Conservation (phyloP, 2,797 vertebrate species). For the Scolopax bukidnonensis region DNA sequence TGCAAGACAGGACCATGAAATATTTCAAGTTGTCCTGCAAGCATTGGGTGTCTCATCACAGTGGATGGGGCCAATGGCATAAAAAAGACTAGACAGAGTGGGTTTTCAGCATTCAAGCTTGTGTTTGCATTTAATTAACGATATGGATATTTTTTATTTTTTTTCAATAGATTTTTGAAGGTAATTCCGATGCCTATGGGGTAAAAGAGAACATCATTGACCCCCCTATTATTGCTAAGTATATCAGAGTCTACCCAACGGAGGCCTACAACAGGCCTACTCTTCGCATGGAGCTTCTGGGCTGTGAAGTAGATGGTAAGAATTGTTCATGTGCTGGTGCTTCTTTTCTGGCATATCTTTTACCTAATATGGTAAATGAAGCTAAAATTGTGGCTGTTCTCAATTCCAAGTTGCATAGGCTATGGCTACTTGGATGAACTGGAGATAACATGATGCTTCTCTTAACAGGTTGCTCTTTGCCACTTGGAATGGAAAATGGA, state of each 20-base stretch:
- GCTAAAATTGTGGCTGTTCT: neutral
- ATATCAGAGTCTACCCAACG: constrained; percentile 86
- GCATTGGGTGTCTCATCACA: neutral
- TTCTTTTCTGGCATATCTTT: neutral
- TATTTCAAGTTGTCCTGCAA: neutral
- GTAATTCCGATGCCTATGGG: constrained; percentile 83
- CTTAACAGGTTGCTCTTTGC: constrained; percentile 89
- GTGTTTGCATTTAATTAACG: neutral
- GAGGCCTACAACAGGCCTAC: constrained; percentile 82
- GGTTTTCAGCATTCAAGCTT: neutral
- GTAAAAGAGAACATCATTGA: constrained; percentile 86
- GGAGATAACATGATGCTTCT: neutral
- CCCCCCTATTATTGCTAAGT: constrained; percentile 89
- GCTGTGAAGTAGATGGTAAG: constrained; percentile 93
- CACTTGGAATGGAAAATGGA: constrained; percentile 89
- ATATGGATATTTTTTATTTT: neutral
- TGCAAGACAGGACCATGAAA: neutral
- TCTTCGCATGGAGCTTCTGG: constrained; percentile 91
- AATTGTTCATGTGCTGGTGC: neutral
- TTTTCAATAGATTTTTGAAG: constrained; percentile 84
- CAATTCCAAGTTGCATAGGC: neutral
- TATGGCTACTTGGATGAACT: neutral
- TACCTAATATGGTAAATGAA: neutral
- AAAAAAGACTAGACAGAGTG: neutral
- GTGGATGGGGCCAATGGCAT: neutral